Evolutionary conservation across 2,888 invertebrate species (phyloP).

Genomic region (Callyntrura guangdongensis): DNA sequence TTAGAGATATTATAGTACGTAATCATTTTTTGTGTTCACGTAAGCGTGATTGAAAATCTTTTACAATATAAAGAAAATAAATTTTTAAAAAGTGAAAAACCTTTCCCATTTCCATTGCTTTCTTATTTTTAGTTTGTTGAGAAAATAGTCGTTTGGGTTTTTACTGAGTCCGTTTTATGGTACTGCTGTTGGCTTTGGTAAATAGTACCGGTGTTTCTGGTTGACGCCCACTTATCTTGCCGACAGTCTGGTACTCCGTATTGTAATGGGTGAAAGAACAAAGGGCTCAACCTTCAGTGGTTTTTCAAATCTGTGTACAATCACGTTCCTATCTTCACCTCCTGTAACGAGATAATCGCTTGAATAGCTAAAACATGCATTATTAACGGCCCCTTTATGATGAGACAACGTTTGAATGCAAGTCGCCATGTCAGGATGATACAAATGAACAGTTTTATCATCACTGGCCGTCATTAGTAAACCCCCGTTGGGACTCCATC

Average conservation of each 20-base stretch:
- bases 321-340: constrained; percentile 92
- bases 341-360: constrained; percentile 93
- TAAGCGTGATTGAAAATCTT: constrained; percentile 73
- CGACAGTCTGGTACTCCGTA: constrained; percentile 57
- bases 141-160: constrained; percentile 11
- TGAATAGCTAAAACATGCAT: constrained; percentile 92
- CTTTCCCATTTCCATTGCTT: background rate
- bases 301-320: constrained; percentile 65
- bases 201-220: background rate
- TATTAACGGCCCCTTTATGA: constrained; percentile 93
- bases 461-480: constrained; percentile 91
- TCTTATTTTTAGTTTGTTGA: background rate
- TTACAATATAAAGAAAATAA: constrained; percentile 70
- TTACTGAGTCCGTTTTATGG: too few relatives aligned
- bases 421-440: constrained; percentile 89
- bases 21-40: constrained; percentile 76
- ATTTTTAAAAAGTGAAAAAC: constrained; percentile 43
- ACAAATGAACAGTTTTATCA: constrained; percentile 91
- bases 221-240: constrained; percentile 30
- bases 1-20: background rate
- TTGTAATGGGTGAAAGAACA: constrained; percentile 47
- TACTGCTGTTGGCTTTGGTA: too few relatives aligned
- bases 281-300: constrained; percentile 65
- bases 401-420: constrained; percentile 92
- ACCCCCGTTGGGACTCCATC: constrained; percentile 93